phyloP scores from a whole-genome alignment of 2,113 vertebrate genomes.

The Argyrosomus japonicus region DNA sequence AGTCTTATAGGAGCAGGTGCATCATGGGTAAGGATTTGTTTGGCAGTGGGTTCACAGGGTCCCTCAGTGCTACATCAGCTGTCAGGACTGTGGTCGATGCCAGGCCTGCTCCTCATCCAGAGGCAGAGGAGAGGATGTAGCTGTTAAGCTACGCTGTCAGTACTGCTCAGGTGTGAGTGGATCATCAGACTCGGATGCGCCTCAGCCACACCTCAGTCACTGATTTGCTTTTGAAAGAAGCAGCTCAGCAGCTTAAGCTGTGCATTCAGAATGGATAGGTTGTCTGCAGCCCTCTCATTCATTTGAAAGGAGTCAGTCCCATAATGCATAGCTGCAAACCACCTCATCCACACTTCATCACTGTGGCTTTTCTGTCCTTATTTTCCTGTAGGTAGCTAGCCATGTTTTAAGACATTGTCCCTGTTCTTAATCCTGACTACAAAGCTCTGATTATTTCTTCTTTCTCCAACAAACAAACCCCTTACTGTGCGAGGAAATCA shows the following conservation, averaged over 20 bases:
- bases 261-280: not conserved
- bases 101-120: not conserved
- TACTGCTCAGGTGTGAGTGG: constrained; percentile 20
- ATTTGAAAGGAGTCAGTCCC: not conserved
- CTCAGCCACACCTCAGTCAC: not conserved
- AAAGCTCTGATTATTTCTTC: not conserved
- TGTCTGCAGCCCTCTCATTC: not conserved
- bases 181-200: constrained; percentile 34
- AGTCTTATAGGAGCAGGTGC: not conserved
- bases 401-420: not conserved
- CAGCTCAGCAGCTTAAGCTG: not conserved
- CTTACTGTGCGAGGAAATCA: not conserved
- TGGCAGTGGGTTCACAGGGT: not conserved
- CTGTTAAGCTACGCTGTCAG: constrained; percentile 18
- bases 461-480: no score
- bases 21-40: constrained; percentile 14
- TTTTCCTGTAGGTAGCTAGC: not conserved
- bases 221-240: not conserved
- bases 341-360: no score
- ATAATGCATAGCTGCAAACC: no score
- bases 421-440: not conserved
- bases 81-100: constrained; percentile 25
- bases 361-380: no score
- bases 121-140: constrained; percentile 23
- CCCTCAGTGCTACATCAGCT: constrained; percentile 1